Base-by-base conservation (phyloP, 2,113 vertebrate species). In the Orcinus orca region DNA sequence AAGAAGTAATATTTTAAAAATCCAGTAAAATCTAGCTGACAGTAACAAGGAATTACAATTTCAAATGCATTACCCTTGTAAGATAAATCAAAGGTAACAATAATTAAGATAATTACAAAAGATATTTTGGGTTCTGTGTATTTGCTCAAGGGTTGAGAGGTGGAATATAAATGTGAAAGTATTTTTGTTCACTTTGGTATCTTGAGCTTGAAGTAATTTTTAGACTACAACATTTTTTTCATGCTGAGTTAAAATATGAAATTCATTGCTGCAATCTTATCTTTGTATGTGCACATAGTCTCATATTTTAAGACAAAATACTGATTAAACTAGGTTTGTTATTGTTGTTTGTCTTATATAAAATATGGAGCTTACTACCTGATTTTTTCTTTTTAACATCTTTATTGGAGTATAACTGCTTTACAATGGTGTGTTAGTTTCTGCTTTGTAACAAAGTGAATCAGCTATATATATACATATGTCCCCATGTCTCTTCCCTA, bases 51-150 rank as follows among this genome's bases (percentile, higher is more conserved):
- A 98, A 98, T 98, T 98, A 97, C 68, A 97, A 97, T 98, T 98
- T 98, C 95, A 98, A 98, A 98, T 97, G 90, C 83, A 96, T 97
- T 97, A 93, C 95, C 93, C 97, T 97, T 97, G 96, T 96, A 97
- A 96, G 96, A 96, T 95, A 97, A 98, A 97, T 97, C 94, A 98
- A 97, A 98, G 90, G 97, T 96, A 97, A 97, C 74, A 31, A 91
- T 98, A 97, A 98, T 98, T 98, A 97, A 96, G 94, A 95, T 98
- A 98, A 98, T 98, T 98, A 94, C 97, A 96, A 93, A 97, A 97
- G 96, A 96, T 98, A 98, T 98, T 98, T 98, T 97, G 88, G 97
- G 96, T 98, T 95, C 90, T 96, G 73, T 96, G 88, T 97, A 92
- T 96, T 96, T 97, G 94, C 0, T 3, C 67, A 92, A 97, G 47